phyloP scores from a whole-genome alignment of 2,888 invertebrate genomes.

The Phytoseiulus persimilis region DNA sequence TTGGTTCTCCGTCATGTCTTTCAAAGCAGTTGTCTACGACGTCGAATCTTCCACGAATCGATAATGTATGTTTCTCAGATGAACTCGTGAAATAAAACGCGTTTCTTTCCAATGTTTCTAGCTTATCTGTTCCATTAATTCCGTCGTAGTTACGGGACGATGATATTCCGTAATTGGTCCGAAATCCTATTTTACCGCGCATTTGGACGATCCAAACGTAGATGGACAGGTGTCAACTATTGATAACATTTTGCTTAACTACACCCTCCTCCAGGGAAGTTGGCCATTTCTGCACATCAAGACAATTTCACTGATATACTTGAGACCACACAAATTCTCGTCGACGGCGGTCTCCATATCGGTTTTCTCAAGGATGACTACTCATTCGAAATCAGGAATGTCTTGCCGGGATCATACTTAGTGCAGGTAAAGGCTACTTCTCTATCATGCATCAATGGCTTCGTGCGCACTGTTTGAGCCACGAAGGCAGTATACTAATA shows the following conservation, averaged over 20 bases:
- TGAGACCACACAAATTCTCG: constrained; percentile 52
- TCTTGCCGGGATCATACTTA: constrained; percentile 85
- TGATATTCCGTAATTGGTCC: too few relatives aligned
- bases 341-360: constrained; percentile 78
- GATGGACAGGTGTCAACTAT: too few relatives aligned
- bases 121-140: neutral
- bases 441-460: too few relatives aligned
- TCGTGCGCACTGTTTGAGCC: neutral
- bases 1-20: neutral
- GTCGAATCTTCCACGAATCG: neutral
- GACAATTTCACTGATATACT: constrained; percentile 31
- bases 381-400: constrained; percentile 73
- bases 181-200: too few relatives aligned
- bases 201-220: too few relatives aligned
- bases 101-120: neutral
- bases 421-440: constrained; percentile 55
- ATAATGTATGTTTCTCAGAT: neutral
- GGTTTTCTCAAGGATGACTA: constrained; percentile 82
- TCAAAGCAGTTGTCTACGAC: neutral
- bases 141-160: too few relatives aligned
- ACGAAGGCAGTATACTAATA: neutral
- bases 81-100: neutral
- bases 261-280: neutral
- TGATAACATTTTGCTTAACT: neutral
- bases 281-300: constrained; percentile 15